Evolutionary conservation across 2,888 invertebrate species (phyloP), one percentile per base, ranked within the genome.

Genomic region (Blera fallax): DNA sequence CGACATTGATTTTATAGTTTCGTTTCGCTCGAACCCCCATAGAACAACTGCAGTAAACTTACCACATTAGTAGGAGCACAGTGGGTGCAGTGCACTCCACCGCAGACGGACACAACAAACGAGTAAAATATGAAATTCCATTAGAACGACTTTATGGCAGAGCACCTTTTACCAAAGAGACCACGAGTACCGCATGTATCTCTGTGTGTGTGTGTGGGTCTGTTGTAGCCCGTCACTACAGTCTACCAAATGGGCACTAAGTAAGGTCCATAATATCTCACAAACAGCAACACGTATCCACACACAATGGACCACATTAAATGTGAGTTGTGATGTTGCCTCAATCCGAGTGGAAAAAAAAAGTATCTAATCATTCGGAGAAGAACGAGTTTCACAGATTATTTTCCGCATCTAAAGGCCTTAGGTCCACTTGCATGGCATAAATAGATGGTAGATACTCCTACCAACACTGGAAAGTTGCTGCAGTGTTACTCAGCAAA

Each of bases 91-190:
- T 84, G 84, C 50, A 64, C 73, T 74, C 62, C 37, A 65, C 54
- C 56, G 64, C 74, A 64, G 80, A 74, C 64, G 69, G 21, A 74
- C 60, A 70, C 45, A 73, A 70, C 29, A 73, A 78, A 60, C 67
- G 32, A 50, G 56, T 74, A 80, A 84, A 80, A 84, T 84, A 85
- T 85, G 76, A 80, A 85, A 85, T 80, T 85, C 80, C 80, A 85
- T 85, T 85, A 80, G 64, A 85, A 58, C 80, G 64, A 80, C 80
- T 80, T 84, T 80, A 80, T 84, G 84, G 80, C 80, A 74, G 70
- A 76, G 84, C 80, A 80, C 84, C 80, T 84, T 84, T 74, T 37
- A 62, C 32, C 48, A 54, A 37, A 52, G 45, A 32, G 10, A 10
- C 5, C 60, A 10, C 27, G 37, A n/a, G n/a, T n/a, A n/a, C n/a